Base-by-base conservation (phyloP, 2,797 vertebrate species). In the Sebastolobus alascanus region DNA sequence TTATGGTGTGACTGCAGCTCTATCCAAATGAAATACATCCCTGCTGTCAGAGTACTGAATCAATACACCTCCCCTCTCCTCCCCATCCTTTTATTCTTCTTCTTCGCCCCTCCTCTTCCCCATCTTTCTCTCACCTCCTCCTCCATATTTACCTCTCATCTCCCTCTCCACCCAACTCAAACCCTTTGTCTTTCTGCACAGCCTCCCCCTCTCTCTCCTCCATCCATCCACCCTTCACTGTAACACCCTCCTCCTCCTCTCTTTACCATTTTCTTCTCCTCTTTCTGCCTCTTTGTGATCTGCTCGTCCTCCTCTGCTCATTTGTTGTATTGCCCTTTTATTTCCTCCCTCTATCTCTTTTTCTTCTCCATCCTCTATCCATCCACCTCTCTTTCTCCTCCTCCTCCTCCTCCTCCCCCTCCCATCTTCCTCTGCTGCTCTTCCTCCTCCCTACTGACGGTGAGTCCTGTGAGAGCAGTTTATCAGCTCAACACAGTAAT, bases 401-500 rank as follows among this genome's bases (percentile, higher is more conserved):
- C 10, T 33, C 43, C 40, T 31, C 38, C 22, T 56, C 60, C 79
- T 18, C 52, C 22, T 20, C 61, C 38, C n/a, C 61, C 12, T 37
- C 56, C 65, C 59, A 5, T 31, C 54, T 37, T 25, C 37, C 11
- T 6, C 40, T 58, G 25, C 29, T 66, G 18, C 40, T 63, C 56
- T n/a, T 69, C 67, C 73, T 31, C 70, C 37, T 46, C 40, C 46
- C 50, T 6, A 58, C 64, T 77, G 65, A 75, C 2, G 3, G 33
- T 56, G 69, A 75, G 59, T 85, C 84, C 79, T 74, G 58, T 70
- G 87, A 84, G 80, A 87, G 87, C 87, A 82, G 70, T 89, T 87
- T 84, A 85, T 90, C 89, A 90, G 73, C 83, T 61, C 75, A 70
- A 43, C 86, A 77, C 75, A 77, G 73, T 85, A 90, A 90, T 88